Conservation (phyloP, 2,797 vertebrate species). For the Limosa lapponica region DNA sequence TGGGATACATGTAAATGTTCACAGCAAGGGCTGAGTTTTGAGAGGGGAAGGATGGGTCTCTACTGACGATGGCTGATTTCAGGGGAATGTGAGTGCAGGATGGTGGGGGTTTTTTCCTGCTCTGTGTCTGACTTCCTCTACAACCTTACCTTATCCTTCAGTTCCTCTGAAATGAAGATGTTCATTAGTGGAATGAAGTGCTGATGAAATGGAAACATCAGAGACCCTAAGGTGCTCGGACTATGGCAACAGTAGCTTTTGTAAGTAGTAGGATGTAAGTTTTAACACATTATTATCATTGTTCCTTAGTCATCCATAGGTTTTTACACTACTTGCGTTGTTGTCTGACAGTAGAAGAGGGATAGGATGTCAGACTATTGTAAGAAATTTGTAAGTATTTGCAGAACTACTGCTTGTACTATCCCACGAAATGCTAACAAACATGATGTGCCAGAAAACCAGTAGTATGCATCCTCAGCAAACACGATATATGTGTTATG, state of each 20-base stretch:
- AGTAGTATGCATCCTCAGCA: background rate
- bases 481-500: background rate
- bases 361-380: background rate
- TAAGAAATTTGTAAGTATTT: background rate
- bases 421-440: background rate
- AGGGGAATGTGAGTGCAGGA: background rate
- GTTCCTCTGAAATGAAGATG: background rate
- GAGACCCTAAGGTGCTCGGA: rapidly evolving
- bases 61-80: rapidly evolving
- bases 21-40: background rate
- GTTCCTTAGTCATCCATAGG: background rate
- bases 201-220: background rate
- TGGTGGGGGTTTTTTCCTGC: rapidly evolving
- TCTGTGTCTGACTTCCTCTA: background rate
- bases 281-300: background rate
- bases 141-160: background rate
- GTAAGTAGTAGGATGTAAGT: rapidly evolving
- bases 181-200: background rate
- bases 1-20: background rate
- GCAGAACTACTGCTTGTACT: background rate
- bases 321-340: background rate
- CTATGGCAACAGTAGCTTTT: background rate
- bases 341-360: background rate
- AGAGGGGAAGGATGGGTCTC: background rate
- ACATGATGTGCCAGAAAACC: background rate